Percentiles rank a stretch among this genome's conserved stretches.
These are phyloP conservation scores for Diachrysia chrysitis DNA, from an alignment of 2,888 invertebrate genomes.

Conservation along the genomic window DNA sequence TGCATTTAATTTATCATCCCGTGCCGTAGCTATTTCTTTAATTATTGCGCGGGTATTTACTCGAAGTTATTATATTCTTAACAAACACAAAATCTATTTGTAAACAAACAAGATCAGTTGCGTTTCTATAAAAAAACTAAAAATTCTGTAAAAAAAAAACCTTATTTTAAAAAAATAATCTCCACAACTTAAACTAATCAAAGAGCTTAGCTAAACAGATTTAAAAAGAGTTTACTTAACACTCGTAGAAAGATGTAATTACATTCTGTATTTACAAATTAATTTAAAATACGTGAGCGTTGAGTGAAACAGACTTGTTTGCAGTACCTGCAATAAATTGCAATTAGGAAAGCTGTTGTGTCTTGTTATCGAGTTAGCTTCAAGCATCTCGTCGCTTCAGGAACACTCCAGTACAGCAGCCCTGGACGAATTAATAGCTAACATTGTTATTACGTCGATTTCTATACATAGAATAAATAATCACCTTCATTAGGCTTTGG, in stretches of 20 bases:
- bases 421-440: constrained; percentile 78
- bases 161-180: not conserved
- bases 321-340: constrained; percentile 89
- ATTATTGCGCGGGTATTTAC: too few species aligned
- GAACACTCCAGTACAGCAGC: constrained; percentile 75
- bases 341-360: constrained; percentile 88
- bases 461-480: constrained; percentile 30
- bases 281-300: constrained; percentile 88
- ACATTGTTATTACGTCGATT: constrained; percentile 64
- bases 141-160: too few species aligned
- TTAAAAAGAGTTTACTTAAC: constrained; percentile 44
- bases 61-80: too few species aligned
- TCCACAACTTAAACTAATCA: not conserved
- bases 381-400: constrained; percentile 75
- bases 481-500: constrained; percentile 14
- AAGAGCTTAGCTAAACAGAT: not conserved
- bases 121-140: not conserved
- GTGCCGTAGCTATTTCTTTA: too few species aligned
- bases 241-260: constrained; percentile 71
- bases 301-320: constrained; percentile 85
- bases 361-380: constrained; percentile 89
- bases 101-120: too few species aligned
- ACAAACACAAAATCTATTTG: too few species aligned
- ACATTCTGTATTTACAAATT: constrained; percentile 84
- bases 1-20: too few species aligned